A percentile compares a stretch with the other conserved stretches of the same genome.
These are phyloP conservation scores for Eidolon helvum DNA, from an alignment of 2,113 vertebrate species.

Conservation along the genomic window DNA sequence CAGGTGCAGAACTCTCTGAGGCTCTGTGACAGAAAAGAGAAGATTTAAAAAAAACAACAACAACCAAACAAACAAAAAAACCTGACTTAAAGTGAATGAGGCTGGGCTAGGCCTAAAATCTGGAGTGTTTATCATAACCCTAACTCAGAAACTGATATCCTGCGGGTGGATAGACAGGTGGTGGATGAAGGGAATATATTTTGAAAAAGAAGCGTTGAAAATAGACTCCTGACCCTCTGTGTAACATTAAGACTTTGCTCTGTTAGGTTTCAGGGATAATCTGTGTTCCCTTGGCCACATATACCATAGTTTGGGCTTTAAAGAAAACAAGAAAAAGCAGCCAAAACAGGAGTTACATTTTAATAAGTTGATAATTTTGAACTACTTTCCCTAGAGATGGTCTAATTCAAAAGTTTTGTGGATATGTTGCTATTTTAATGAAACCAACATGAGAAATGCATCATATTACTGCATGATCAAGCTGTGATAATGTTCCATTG, in stretches of 20 bases:
- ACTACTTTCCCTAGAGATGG: constrained; percentile 29
- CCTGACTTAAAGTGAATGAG: background rate
- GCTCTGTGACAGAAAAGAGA: background rate
- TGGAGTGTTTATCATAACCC: background rate
- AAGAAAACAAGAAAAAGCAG: constrained; percentile 23
- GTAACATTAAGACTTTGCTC: background rate
- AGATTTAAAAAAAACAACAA: background rate
- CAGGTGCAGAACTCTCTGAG: constrained; percentile 12
- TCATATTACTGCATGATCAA: constrained; percentile 20
- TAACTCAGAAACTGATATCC: background rate
- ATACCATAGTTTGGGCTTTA: background rate
- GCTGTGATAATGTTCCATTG: constrained; percentile 41
- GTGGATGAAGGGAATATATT: background rate
- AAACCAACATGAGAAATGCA: constrained; percentile 45
- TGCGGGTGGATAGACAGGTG: background rate
- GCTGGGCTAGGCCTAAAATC: background rate
- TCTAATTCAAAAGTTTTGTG: constrained; percentile 50
- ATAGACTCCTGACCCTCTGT: background rate
- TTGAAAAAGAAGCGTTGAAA: background rate
- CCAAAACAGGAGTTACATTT: constrained; percentile 42
- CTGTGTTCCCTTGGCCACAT: background rate
- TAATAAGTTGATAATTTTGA: constrained; percentile 51
- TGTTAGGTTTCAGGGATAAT: background rate
- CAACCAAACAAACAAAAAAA: background rate
- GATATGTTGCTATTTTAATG: constrained; percentile 58